Percentiles rank a stretch among this genome's conserved stretches.
Evolutionary conservation across 2,888 invertebrate species (phyloP).

Genomic region (Dusona sp.): DNA sequence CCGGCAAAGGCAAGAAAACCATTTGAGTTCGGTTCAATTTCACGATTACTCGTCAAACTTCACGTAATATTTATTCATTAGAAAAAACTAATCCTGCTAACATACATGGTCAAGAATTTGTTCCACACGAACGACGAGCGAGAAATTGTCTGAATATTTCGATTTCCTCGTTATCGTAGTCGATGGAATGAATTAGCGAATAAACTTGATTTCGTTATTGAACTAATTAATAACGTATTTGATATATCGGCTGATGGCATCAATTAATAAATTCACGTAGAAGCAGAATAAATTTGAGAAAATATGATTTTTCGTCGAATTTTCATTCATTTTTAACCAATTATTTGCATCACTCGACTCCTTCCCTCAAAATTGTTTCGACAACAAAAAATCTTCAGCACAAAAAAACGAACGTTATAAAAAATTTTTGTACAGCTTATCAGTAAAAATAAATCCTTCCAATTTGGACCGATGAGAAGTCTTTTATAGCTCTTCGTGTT

Average conservation of each 20-base stretch:
- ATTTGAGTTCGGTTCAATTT: neutral
- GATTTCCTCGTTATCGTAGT: neutral
- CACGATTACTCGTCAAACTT: slow-evolving; percentile 31
- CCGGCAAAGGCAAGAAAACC: neutral
- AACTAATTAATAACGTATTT: neutral
- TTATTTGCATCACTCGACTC: neutral
- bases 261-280: neutral
- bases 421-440: slow-evolving; percentile 68
- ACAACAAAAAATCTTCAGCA: slow-evolving; percentile 43
- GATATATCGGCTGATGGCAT: slow-evolving; percentile 18
- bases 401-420: slow-evolving; percentile 66
- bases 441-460: slow-evolving; percentile 48
- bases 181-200: slow-evolving; percentile 18
- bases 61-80: slow-evolving; percentile 45
- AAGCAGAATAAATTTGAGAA: neutral
- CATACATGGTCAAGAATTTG: neutral
- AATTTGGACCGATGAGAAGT: slow-evolving; percentile 11
- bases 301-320: neutral
- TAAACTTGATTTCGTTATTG: slow-evolving; percentile 5
- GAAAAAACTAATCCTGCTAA: slow-evolving; percentile 45
- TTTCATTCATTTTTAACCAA: neutral
- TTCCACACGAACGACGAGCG: neutral
- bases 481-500: slow-evolving; percentile 80
- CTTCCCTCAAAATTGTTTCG: slow-evolving; percentile 3
- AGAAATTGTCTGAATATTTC: neutral